phyloP scores from a whole-genome alignment of 1,140 invertebrate genomes.

The Drosophila novamexicana region DNA sequence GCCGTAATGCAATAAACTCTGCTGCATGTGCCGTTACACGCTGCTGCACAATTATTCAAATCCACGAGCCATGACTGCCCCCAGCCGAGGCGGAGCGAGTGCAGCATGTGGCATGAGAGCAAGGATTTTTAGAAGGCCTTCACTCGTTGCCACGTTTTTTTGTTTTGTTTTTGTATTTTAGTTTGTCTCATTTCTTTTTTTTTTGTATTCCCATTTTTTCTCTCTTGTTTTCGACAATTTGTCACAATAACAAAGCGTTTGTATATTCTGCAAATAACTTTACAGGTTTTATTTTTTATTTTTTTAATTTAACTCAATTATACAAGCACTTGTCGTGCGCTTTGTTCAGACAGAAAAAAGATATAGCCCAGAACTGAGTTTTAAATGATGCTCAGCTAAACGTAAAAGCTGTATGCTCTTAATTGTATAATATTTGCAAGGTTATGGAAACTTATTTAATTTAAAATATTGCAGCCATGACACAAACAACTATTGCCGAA shows the following conservation, averaged over 20 bases:
- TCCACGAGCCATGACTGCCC: conserved; percentile 74
- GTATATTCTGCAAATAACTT: conserved; percentile 48
- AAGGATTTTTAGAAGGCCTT: conserved; percentile 23
- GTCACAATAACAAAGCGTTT: conserved; percentile 72
- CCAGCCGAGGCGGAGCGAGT: conserved; percentile 19
- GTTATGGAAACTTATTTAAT: background rate
- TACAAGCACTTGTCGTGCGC: conserved; percentile 9
- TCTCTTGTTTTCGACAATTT: conserved; percentile 59
- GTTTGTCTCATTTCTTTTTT: conserved; percentile 16
- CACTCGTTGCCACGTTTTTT: conserved; percentile 21
- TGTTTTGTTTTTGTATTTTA: conserved; percentile 23
- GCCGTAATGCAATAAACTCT: conserved; percentile 51
- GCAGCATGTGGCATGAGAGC: background rate
- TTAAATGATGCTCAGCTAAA: background rate
- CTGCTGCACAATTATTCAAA: conserved; percentile 82
- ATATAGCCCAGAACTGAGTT: background rate
- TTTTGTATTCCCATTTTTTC: conserved; percentile 5
- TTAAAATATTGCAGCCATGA: too few relatives aligned
- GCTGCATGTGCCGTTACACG: conserved; percentile 62
- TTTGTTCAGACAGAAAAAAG: conserved; percentile 1
- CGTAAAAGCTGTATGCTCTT: background rate
- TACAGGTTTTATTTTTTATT: conserved; percentile 30
- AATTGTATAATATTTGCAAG: background rate
- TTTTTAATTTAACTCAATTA: conserved; percentile 42
- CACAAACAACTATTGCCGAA: background rate